These are phyloP conservation scores for Meganola albula DNA, from an alignment of 2,888 invertebrate genomes.

Conservation along the genomic window DNA sequence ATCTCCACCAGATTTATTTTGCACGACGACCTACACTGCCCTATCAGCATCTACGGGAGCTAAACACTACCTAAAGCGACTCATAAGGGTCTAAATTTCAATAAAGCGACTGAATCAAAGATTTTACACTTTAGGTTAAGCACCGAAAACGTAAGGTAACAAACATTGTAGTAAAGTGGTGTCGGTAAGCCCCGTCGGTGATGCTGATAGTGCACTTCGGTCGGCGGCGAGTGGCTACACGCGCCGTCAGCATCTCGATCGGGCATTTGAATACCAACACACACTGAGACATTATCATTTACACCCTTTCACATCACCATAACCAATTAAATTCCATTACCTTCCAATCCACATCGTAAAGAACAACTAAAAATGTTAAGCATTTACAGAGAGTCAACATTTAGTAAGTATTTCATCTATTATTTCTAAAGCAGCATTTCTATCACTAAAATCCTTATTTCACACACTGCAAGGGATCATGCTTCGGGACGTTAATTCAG, in stretches of 20 bases:
- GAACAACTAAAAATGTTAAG: slow-evolving; percentile 74
- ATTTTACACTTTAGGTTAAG: slow-evolving; percentile 44
- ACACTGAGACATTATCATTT: slow-evolving; percentile 69
- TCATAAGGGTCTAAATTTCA: slow-evolving; percentile 52
- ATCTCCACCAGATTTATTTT: slow-evolving; percentile 36
- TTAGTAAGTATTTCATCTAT: slow-evolving; percentile 61
- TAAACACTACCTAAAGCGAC: slow-evolving; percentile 64
- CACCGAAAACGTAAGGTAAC: slow-evolving; percentile 32
- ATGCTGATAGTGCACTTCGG: slow-evolving; percentile 74
- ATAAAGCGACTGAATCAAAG: slow-evolving; percentile 49
- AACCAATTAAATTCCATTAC: slow-evolving; percentile 75
- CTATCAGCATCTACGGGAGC: slow-evolving; percentile 77
- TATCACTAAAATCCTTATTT: slow-evolving; percentile 51
- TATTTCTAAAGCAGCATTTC: slow-evolving; percentile 63
- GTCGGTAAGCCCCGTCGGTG: slow-evolving; percentile 64
- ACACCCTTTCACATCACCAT: slow-evolving; percentile 73
- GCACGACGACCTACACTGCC: slow-evolving; percentile 65
- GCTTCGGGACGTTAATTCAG: slow-evolving; percentile 49
- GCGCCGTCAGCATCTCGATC: slow-evolving; percentile 75
- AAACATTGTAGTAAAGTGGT: slow-evolving; percentile 45
- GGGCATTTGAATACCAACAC: slow-evolving; percentile 87
- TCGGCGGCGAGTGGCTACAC: slow-evolving; percentile 53
- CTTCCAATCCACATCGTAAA: slow-evolving; percentile 75
- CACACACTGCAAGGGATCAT: slow-evolving; percentile 74
- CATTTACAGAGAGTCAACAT: slow-evolving; percentile 73